Evolutionary conservation across 2,113 vertebrate species (phyloP), one percentile per base, ranked within the genome.

Genomic region (Psittacula cyanocephala): DNA sequence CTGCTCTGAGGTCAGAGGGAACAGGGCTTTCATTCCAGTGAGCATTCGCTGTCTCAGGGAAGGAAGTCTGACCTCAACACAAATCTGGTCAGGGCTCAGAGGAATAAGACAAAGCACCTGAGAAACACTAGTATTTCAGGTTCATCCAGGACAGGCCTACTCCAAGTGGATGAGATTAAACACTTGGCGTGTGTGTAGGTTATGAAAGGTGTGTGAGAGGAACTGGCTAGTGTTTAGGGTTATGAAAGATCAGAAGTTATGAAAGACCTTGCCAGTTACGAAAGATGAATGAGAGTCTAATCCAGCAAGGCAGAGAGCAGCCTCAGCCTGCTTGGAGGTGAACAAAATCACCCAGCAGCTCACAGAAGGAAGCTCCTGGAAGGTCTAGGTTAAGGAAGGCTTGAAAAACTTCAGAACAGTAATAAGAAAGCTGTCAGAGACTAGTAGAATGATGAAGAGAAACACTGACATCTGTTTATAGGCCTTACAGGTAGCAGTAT

Each of bases 241-340:
- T 96, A 97, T 74, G 86, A 96, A 96, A 97, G 92, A 93, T 88
- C 78, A 92, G 87, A 81, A 89, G 91, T 97, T 97, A 97, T 16
- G 52, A 97, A 96, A 96, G 93, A 85, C 53, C 86, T 87, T 63
- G 74, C 83, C 83, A 69, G 83, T 94, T 93, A 87, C 17, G 83
- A 96, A 96, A 95, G 83, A 79, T 3, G 46, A 92, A 46, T 2
- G 0, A 70, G 79, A 94, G 55, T 35, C 55, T 72, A 87, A 91
- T 68, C 71, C 79, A 88, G 84, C 64, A 60, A 89, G 62, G 75
- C 91, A 74, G 35, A 85, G 85, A 92, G 77, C 81, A 91, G 74
- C 88, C 76, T 55, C 29, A 3, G 44, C 79, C 67, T 74, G 91
- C 72, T 86, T 4, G 0, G 68, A 76, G 89, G 81, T 82, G 84